Evolutionary conservation across 2,797 vertebrate genomes (phyloP).

Genomic region (Sylvia borin): DNA sequence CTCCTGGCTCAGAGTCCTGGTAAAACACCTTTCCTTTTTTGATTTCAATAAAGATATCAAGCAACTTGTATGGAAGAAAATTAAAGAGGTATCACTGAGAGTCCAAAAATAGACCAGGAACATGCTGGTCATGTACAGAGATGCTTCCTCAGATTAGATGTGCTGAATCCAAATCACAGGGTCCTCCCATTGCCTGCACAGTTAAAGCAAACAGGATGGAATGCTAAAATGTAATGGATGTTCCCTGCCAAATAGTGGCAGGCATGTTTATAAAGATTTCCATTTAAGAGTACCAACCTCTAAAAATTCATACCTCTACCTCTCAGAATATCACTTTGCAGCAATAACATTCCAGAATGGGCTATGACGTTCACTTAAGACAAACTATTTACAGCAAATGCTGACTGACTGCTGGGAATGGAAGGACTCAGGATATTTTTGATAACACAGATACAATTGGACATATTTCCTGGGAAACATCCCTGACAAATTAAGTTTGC

Average conservation of each 20-base stretch:
- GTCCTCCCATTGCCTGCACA: not conserved
- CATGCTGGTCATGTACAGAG: not conserved
- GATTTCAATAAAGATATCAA: not conserved
- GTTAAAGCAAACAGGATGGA: not conserved
- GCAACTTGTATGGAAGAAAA: not conserved
- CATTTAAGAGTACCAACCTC: not conserved
- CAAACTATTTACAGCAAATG: not conserved
- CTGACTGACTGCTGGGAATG: not conserved
- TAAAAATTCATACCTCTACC: not conserved
- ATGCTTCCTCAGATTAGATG: not conserved
- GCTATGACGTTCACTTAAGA: not conserved
- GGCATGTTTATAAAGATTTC: slow-evolving; percentile 15
- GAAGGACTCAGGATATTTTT: not conserved
- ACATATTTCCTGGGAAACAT: not conserved
- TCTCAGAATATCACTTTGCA: not conserved
- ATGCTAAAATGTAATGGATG: not conserved
- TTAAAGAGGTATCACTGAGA: not conserved
- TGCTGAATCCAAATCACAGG: not conserved
- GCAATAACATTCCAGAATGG: not conserved
- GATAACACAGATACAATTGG: not conserved
- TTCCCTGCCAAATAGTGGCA: not conserved
- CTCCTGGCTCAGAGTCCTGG: not conserved
- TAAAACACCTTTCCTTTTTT: not conserved
- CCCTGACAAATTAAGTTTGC: not conserved
- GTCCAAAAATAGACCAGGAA: slow-evolving; percentile 1